Evolutionary conservation across 2,113 vertebrate species (phyloP), one percentile per base, ranked within the genome.

Genomic region (Bolborhynchus lineola): DNA sequence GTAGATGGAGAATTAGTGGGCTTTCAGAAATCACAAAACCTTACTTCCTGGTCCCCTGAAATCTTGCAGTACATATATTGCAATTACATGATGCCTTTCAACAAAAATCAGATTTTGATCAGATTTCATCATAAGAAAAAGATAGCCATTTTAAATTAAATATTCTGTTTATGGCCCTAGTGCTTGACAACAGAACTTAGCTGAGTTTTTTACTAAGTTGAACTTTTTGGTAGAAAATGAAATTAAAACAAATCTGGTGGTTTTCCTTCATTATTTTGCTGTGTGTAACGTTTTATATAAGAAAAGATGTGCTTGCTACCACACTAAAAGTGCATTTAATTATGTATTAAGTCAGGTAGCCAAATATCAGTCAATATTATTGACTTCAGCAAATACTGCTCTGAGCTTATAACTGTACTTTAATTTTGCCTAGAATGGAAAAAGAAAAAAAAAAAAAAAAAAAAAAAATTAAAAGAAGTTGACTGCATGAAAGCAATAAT

Each of bases 281-380:
- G 18, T 6, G 23, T 10, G 13, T 72, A 53, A 69, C 23, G 33
- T 64, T 68, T 74, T 42, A 79, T 0, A 78, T 33, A 86, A 90
- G 37, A 28, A 25, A 83, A 65, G 6, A 52, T 69, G 26, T 90
- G 26, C 50, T 80, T 81, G 33, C 24, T 52, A 13, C 25, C 47
- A 79, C 53, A 46, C 0, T 16, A 52, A 69, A 83, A 91, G 64
- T 47, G 2, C n/a, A 81, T 17, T 85, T 74, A 60, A 59, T 50
- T 80, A 35, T 10, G 19, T 19, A 25, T 55, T 65, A 35, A 47
- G 31, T 65, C 33, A 55, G 39, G 39, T 95, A 68, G n/a, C 47
- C 75, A 82, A 64, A 95, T 89, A 97, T 89, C 93, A 86, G 79
- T 97, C 97, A 95, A 91, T 97, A 94, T 92, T 96, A 97, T 96